Conservation (phyloP, 2,113 vertebrate species). For the Sebastes fasciatus region DNA sequence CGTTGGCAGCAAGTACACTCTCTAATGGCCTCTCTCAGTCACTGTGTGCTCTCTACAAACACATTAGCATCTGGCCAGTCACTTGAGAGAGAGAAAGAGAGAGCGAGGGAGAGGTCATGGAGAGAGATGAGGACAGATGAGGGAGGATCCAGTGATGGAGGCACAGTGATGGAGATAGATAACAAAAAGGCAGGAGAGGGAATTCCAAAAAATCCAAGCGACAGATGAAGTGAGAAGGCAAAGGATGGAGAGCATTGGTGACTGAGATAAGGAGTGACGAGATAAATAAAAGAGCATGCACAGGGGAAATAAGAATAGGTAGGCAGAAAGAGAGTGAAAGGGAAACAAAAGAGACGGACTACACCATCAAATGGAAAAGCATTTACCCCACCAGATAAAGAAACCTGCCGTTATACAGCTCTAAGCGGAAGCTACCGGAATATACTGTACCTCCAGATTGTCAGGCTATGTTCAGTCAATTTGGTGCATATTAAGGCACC, state of each 20-base stretch:
- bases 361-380: constrained; percentile 16
- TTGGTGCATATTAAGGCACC: neutral
- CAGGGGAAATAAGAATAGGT: constrained; percentile 43
- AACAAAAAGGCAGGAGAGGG: constrained; percentile 26
- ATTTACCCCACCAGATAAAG: constrained; percentile 30
- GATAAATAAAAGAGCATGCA: constrained; percentile 38
- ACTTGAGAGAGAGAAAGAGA: constrained; percentile 19
- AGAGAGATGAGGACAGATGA: constrained; percentile 57
- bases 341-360: constrained; percentile 22
- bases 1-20: constrained; percentile 52
- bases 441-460: neutral
- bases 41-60: constrained; percentile 57
- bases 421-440: neutral
- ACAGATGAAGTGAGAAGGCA: constrained; percentile 32
- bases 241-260: constrained; percentile 21
- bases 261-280: constrained; percentile 27
- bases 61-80: constrained; percentile 67
- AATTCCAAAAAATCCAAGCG: constrained; percentile 20
- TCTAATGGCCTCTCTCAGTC: constrained; percentile 70
- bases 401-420: constrained; percentile 10
- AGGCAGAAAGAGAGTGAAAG: constrained; percentile 11
- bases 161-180: constrained; percentile 40
- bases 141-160: constrained; percentile 42
- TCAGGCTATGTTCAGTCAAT: neutral
- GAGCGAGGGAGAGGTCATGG: constrained; percentile 49